Evolutionary conservation across 2,113 vertebrate genomes (phyloP).

Genomic region (Marmota monax): DNA sequence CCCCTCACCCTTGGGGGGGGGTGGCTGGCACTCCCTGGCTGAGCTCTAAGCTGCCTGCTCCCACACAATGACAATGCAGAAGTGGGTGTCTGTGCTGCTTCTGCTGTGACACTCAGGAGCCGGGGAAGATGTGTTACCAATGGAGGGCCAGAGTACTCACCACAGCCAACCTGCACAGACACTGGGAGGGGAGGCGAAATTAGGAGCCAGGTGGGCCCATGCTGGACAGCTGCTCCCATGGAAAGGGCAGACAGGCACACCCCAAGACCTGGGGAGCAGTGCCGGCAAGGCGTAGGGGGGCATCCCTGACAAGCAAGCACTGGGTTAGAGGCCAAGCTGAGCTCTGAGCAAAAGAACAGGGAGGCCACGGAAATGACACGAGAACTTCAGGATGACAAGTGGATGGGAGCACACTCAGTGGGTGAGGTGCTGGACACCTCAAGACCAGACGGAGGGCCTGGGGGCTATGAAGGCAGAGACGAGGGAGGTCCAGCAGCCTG

Average conservation of each 20-base stretch:
- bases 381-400: neutral
- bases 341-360: neutral
- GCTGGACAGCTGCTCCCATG: neutral
- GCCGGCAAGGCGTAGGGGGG: neutral
- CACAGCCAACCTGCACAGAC: neutral
- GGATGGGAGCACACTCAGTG: neutral
- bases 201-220: neutral
- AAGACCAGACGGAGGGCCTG: neutral
- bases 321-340: neutral
- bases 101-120: neutral
- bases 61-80: neutral
- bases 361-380: neutral
- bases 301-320: neutral
- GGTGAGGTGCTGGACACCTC: neutral
- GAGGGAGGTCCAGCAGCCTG: neutral
- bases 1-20: too few species aligned
- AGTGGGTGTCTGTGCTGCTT: accelerated
- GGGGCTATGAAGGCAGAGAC: neutral
- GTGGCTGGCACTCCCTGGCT: neutral
- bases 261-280: neutral
- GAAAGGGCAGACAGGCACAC: neutral
- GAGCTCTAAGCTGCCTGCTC: neutral
- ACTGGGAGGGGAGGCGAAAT: too few species aligned
- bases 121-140: neutral
- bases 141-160: neutral